Base-by-base conservation (phyloP, 2,888 invertebrate genomes). In the Myathropa florea region DNA sequence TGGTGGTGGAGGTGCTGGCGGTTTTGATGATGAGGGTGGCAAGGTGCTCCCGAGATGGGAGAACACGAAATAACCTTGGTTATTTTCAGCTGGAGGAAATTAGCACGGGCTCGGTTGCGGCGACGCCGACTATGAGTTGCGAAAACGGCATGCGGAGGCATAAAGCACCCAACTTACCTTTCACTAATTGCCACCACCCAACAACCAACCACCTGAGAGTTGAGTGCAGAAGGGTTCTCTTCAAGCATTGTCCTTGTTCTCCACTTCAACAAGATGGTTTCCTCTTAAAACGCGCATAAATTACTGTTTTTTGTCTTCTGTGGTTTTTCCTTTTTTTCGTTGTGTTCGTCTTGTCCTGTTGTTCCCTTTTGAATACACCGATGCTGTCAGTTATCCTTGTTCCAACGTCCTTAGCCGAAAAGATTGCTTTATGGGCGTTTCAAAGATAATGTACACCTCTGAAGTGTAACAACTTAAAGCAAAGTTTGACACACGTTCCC, bases 251-350 rank as follows among this genome's bases (percentile, higher is more conserved):
- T 83, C 86, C 86, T 86, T 83, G 85, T 75, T 82, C 70, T 78
- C 21, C 68, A 70, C 77, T 73, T 30, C 70, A 73, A 24, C 53
- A 86, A 78, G 83, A 86, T 79, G 86, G 24, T 79, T 83, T 86
- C 46, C 46, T 18, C 78, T 83, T 79, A 86, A 86, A 86, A 86
- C 67, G 71, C 83, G 83, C 73, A 86, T 86, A 86, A 83, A 86
- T 81, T 75, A 81, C 68, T 68, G 36, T 64, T 64, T 53, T 57
- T 59, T 46, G 36, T 59, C 36, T 60, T 28, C 21, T 36, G n/a
- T 53, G n/a, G 3, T n/a, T 53, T 36, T 18, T 83, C 23, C 73
- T 55, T 28, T 61, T 36, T 24, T 4, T 30, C 10, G 9, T 30
- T 30, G 30, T 46, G 0, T 46, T 12, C 46, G 46, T 2, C 46